These are phyloP conservation scores for Gastracanthus pulcherrimus DNA, from an alignment of 2,888 invertebrate species.

Conservation along the genomic window DNA sequence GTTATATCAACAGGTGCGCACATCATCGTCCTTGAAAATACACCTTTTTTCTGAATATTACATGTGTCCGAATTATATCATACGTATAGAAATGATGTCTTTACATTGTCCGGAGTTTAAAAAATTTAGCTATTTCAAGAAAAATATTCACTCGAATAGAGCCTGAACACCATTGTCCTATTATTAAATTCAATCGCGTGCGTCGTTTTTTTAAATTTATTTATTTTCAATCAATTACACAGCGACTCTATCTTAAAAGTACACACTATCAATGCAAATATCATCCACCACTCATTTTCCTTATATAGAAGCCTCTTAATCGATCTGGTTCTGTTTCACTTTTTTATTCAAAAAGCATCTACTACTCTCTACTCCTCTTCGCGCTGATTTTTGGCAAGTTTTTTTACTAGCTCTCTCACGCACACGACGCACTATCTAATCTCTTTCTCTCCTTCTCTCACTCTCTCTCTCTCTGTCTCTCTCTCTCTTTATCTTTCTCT, in stretches of 20 bases:
- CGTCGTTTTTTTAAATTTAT: constrained; percentile 1
- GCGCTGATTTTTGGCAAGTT: constrained; percentile 58
- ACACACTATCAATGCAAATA: constrained; percentile 52
- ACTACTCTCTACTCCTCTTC: constrained; percentile 48
- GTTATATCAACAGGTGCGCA: constrained; percentile 47
- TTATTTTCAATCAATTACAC: constrained; percentile 40
- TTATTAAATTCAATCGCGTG: constrained; percentile 47
- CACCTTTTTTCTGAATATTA: constrained; percentile 41
- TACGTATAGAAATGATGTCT: constrained; percentile 54
- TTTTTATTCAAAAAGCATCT: constrained; percentile 55
- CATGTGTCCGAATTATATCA: constrained; percentile 40
- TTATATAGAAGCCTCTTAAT: constrained; percentile 51
- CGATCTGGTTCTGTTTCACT: constrained; percentile 51
- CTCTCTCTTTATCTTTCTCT: constrained; percentile 48
- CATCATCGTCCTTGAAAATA: constrained; percentile 51
- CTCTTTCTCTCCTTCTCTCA: constrained; percentile 39
- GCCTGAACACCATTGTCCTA: constrained; percentile 52
- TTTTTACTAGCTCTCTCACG: constrained; percentile 38
- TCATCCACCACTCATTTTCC: constrained; percentile 35
- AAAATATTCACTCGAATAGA: constrained; percentile 57
- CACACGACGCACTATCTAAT: constrained; percentile 46
- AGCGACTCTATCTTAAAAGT: constrained; percentile 48
- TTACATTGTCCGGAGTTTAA: constrained; percentile 49
- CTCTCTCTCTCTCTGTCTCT: constrained; percentile 47
- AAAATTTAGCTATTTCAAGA: constrained; percentile 57